phyloP scores from a whole-genome alignment of 2,888 invertebrate genomes.

The Pseudococcus jackbeardsleyi region DNA sequence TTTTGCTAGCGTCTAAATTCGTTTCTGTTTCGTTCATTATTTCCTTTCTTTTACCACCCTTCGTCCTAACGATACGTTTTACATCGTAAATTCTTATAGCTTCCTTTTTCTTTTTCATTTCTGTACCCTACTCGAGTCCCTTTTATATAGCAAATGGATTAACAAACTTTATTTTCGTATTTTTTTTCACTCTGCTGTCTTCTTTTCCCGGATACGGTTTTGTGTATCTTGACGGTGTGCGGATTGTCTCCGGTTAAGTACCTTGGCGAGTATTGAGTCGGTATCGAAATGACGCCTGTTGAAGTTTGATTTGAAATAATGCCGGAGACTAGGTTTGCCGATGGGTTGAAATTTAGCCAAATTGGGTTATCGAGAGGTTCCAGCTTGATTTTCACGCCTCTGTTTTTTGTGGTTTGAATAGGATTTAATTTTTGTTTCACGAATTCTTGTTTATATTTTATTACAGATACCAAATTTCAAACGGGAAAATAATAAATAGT shows the following conservation, averaged over 20 bases:
- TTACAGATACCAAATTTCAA: too few species aligned
- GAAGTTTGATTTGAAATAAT: too few species aligned
- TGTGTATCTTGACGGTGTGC: background rate
- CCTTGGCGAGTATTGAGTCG: too few species aligned
- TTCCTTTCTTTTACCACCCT: slow-evolving; percentile 57
- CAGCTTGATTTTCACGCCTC: too few species aligned
- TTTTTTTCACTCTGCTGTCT: background rate
- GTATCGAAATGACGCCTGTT: too few species aligned
- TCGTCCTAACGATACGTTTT: slow-evolving; percentile 55
- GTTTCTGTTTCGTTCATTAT: slow-evolving; percentile 64
- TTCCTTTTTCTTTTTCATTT: slow-evolving; percentile 61
- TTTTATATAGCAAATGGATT: slow-evolving; percentile 57
- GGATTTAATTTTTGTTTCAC: too few species aligned
- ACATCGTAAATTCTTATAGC: slow-evolving; percentile 64
- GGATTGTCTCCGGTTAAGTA: background rate
- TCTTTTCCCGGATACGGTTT: background rate
- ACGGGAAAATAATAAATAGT: too few species aligned
- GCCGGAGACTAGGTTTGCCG: too few species aligned
- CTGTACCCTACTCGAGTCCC: slow-evolving; percentile 26
- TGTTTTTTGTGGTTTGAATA: too few species aligned
- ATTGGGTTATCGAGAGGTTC: too few species aligned
- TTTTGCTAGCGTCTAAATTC: slow-evolving; percentile 57
- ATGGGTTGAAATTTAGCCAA: too few species aligned
- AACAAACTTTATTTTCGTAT: background rate
- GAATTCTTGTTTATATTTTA: too few species aligned